Conservation (phyloP, 2,888 invertebrate species). For the Cyclophora punctaria region DNA sequence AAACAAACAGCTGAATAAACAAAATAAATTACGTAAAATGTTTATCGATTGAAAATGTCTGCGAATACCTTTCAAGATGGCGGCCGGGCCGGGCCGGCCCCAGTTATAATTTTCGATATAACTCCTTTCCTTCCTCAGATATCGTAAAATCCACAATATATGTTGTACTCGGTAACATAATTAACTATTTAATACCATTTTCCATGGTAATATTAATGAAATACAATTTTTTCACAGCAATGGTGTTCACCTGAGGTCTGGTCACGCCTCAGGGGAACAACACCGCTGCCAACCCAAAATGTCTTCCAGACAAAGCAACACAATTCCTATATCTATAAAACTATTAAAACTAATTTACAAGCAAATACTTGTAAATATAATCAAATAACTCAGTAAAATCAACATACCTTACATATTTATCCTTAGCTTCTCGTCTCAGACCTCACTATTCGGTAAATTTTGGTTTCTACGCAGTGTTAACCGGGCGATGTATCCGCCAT, state of each 20-base stretch:
- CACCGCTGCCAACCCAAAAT: slow-evolving; percentile 4
- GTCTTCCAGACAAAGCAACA: slow-evolving; percentile 18
- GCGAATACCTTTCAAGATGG: neutral
- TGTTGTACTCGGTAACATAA: neutral
- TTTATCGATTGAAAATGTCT: neutral
- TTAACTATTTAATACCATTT: neutral
- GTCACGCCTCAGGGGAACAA: slow-evolving; percentile 4
- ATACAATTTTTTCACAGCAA: slow-evolving; percentile 5
- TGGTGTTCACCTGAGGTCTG: slow-evolving; percentile 7
- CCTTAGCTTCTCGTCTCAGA: slow-evolving; percentile 29
- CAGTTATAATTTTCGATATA: neutral
- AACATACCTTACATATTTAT: slow-evolving; percentile 44
- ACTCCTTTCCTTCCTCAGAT: neutral
- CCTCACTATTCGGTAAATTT: slow-evolving; percentile 24
- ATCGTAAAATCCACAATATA: neutral
- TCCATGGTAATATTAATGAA: neutral
- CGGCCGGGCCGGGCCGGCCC: neutral
- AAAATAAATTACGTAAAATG: neutral
- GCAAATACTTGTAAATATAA: slow-evolving; percentile 8
- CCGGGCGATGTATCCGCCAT: slow-evolving; percentile 62
- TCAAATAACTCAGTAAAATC: slow-evolving; percentile 19
- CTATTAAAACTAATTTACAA: slow-evolving; percentile 1
- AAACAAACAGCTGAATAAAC: neutral
- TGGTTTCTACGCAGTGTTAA: slow-evolving; percentile 38
- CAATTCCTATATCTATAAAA: slow-evolving; percentile 7